A percentile compares a stretch with the other conserved stretches of the same genome.
These are phyloP conservation scores for Melipona bicolor DNA, from an alignment of 2,888 invertebrate genomes.

Conservation along the genomic window DNA sequence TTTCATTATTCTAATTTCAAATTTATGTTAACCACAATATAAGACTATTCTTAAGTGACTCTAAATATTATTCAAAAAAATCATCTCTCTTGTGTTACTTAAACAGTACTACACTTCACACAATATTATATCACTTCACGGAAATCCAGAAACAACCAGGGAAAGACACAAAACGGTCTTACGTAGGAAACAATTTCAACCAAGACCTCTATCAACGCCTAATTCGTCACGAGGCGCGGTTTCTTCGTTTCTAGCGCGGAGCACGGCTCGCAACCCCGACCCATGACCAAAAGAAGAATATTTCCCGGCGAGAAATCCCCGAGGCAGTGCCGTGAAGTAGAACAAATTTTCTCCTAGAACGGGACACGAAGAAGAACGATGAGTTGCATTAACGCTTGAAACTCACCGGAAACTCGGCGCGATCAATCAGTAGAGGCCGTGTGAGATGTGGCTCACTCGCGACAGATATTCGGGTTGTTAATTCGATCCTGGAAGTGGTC, in stretches of 20 bases:
- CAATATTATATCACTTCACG: background rate
- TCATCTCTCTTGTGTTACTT: background rate
- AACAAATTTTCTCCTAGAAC: constrained; percentile 48
- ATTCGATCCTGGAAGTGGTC: constrained; percentile 47
- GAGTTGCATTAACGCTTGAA: constrained; percentile 62
- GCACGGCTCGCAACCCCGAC: background rate
- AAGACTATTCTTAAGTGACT: background rate
- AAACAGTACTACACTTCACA: no score
- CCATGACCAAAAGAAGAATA: constrained; percentile 39
- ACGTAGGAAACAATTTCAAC: constrained; percentile 29
- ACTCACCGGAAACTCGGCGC: constrained; percentile 61
- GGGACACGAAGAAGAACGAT: constrained; percentile 59
- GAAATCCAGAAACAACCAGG: background rate
- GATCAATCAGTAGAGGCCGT: constrained; percentile 56
- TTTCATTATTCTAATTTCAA: no score
- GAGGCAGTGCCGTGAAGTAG: constrained; percentile 20
- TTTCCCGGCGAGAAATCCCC: constrained; percentile 38
- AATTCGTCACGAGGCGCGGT: constrained; percentile 29
- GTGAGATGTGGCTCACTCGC: constrained; percentile 44
- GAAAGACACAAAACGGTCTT: background rate
- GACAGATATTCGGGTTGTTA: constrained; percentile 53
- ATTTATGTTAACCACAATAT: no score
- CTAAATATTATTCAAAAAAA: background rate
- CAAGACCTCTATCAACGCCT: constrained; percentile 28
- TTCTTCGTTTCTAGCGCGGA: background rate